Percentiles rank a stretch among this genome's conserved stretches.
Conservation (phyloP, 2,113 vertebrate genomes). For the Dromiciops gliroides region DNA sequence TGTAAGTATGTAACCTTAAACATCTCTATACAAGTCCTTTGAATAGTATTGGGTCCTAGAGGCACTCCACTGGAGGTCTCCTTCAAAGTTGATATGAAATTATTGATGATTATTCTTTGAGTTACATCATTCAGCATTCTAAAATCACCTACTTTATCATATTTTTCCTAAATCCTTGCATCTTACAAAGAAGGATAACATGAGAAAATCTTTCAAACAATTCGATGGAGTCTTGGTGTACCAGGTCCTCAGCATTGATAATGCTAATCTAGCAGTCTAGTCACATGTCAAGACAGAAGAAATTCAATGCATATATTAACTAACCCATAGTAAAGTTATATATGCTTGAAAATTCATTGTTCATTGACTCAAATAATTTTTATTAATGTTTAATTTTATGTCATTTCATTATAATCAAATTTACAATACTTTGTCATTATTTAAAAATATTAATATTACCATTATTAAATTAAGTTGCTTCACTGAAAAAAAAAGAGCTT, state of each 20-base stretch:
- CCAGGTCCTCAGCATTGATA: background rate
- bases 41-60: background rate
- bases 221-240: background rate
- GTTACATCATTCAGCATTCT: background rate
- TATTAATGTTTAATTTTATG: background rate
- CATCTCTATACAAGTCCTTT: background rate
- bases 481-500: conserved; percentile 31
- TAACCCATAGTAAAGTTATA: conserved; percentile 31
- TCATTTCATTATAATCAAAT: background rate
- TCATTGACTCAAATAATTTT: background rate
- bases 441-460: conserved; percentile 68
- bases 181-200: background rate
- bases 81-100: background rate
- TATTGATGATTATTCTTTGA: background rate
- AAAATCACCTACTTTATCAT: background rate
- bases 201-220: background rate
- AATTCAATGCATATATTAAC: background rate
- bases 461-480: conserved; percentile 52
- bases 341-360: conserved; percentile 9
- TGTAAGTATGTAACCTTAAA: background rate
- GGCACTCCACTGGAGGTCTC: background rate
- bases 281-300: background rate
- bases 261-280: background rate
- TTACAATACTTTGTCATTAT: background rate
- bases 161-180: background rate